Percentiles rank a stretch among this genome's conserved stretches.
These are phyloP conservation scores for Coremacera marginata DNA, from an alignment of 2,888 invertebrate genomes.

Conservation along the genomic window DNA sequence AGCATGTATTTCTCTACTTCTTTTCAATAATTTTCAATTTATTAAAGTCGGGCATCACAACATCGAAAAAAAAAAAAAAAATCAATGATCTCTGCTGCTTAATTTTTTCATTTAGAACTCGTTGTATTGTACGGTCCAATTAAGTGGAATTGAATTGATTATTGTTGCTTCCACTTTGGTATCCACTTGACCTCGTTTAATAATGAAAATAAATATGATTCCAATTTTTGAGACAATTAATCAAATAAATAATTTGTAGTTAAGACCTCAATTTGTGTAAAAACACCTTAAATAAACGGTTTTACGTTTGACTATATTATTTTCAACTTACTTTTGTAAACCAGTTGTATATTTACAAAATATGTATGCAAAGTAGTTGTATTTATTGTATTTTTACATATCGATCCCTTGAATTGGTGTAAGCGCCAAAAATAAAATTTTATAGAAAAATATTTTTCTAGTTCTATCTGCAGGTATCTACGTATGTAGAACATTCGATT, in stretches of 20 bases:
- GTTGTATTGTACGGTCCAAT: slow-evolving; percentile 26
- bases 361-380: not conserved
- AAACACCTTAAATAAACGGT: too few relatives aligned
- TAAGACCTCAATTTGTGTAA: too few relatives aligned
- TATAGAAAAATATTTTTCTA: too few relatives aligned
- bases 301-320: too few relatives aligned
- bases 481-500: too few relatives aligned
- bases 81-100: slow-evolving; percentile 18
- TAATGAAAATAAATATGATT: slow-evolving; percentile 33
- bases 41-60: not conserved
- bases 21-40: not conserved
- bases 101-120: slow-evolving; percentile 16
- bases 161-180: slow-evolving; percentile 19
- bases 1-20: too few relatives aligned
- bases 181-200: slow-evolving; percentile 35
- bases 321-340: too few relatives aligned
- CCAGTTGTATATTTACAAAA: not conserved
- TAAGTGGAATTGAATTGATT: slow-evolving; percentile 28
- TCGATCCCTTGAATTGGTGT: too few relatives aligned
- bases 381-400: not conserved
- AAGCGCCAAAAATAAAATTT: too few relatives aligned
- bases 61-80: not conserved
- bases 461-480: too few relatives aligned
- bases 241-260: not conserved
- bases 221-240: not conserved